Evolutionary conservation across 2,797 vertebrate species (phyloP).

Genomic region (Spondyliosoma cantharus): DNA sequence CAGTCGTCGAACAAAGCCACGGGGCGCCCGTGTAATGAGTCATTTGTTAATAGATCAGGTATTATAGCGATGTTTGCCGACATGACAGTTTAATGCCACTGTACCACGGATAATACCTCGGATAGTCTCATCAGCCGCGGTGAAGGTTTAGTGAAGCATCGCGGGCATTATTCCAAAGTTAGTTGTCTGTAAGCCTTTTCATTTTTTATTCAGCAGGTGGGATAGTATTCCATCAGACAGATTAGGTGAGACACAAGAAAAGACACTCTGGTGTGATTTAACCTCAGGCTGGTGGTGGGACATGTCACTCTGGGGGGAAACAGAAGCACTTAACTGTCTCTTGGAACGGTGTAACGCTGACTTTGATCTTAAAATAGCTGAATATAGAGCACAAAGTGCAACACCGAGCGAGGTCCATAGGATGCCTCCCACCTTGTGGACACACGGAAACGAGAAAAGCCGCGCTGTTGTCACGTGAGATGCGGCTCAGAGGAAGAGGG

Average conservation of each 20-base stretch:
- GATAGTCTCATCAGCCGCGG: slow-evolving; percentile 23
- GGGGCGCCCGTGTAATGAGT: slow-evolving; percentile 44
- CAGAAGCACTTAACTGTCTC: slow-evolving; percentile 51
- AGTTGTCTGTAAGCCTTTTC: slow-evolving; percentile 15
- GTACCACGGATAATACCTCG: slow-evolving; percentile 20
- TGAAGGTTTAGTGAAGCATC: neutral
- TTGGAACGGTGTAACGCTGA: slow-evolving; percentile 15
- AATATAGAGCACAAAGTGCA: slow-evolving; percentile 52
- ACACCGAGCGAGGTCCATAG: neutral
- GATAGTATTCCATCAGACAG: slow-evolving; percentile 39
- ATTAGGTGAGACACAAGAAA: slow-evolving; percentile 41
- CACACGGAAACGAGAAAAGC: slow-evolving; percentile 6
- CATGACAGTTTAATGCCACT: slow-evolving; percentile 35
- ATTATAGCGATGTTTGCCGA: slow-evolving; percentile 42
- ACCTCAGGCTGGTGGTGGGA: slow-evolving; percentile 50
- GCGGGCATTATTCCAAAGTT: slow-evolving; percentile 31
- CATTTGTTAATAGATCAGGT: slow-evolving; percentile 64
- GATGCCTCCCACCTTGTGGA: slow-evolving; percentile 12
- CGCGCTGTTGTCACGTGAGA: neutral
- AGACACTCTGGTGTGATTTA: slow-evolving; percentile 55
- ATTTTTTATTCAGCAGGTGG: slow-evolving; percentile 53
- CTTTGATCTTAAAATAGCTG: slow-evolving; percentile 42
- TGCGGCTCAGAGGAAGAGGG: neutral
- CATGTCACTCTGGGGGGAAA: slow-evolving; percentile 40
- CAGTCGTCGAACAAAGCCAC: slow-evolving; percentile 54